phyloP scores from a whole-genome alignment of 1,140 invertebrate genomes.

The Manduca sexta region DNA sequence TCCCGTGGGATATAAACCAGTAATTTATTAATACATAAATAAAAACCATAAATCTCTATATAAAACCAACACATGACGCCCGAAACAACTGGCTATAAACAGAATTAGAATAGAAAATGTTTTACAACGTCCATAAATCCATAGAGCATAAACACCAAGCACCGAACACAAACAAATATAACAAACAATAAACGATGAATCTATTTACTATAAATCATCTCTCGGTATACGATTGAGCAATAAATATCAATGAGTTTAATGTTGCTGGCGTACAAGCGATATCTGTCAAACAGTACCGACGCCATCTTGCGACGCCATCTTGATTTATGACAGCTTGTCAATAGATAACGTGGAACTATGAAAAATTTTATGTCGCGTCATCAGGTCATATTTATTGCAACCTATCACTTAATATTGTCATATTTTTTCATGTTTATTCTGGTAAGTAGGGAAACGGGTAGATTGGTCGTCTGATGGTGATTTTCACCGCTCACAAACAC shows the following conservation, averaged over 20 bases:
- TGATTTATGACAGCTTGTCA: conserved; percentile 64
- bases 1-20: no score
- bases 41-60: conserved; percentile 1
- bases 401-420: no score
- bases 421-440: no score
- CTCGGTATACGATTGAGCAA: conserved; percentile 58
- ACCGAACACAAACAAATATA: conserved; percentile 31
- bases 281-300: conserved; percentile 46
- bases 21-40: no score
- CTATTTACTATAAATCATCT: conserved; percentile 62
- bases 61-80: conserved; percentile 2
- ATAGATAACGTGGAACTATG: not conserved
- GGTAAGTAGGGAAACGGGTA: no score
- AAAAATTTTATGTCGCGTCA: not conserved
- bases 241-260: conserved; percentile 69
- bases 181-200: conserved; percentile 58
- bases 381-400: no score
- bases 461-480: no score
- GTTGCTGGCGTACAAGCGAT: conserved; percentile 59
- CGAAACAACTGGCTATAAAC: conserved; percentile 2
- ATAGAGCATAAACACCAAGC: conserved; percentile 8
- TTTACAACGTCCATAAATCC: not conserved
- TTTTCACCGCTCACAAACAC: no score
- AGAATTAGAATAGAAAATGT: conserved; percentile 4
- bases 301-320: conserved; percentile 57